These are phyloP conservation scores for Anas acuta DNA, from an alignment of 2,797 vertebrate genomes.

Conservation along the genomic window DNA sequence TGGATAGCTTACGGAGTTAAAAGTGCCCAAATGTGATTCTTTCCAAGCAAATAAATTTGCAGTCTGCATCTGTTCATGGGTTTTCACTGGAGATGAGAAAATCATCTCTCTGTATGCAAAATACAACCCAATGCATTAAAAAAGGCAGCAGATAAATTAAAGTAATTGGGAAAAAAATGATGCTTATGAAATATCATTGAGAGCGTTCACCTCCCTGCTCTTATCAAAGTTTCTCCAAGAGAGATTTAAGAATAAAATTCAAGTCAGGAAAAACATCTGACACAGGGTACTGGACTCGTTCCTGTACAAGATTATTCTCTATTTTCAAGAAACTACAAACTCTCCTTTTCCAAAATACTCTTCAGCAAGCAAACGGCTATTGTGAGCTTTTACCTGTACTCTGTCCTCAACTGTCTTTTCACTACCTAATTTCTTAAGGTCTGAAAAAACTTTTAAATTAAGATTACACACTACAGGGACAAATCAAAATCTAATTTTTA, in stretches of 20 bases:
- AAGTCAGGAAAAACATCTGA: background rate
- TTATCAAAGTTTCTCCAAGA: background rate
- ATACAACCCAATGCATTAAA: conserved; percentile 36
- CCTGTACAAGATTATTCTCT: background rate
- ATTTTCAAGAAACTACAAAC: background rate
- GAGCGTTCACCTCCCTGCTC: background rate
- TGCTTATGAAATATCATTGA: background rate
- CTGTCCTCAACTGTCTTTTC: background rate
- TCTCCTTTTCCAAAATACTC: background rate
- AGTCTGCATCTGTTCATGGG: conserved; percentile 53
- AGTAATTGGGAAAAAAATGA: conserved; percentile 13
- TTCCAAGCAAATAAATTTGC: conserved; percentile 64
- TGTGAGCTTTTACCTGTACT: background rate
- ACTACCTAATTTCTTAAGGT: background rate
- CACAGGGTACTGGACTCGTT: background rate
- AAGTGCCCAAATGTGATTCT: conserved; percentile 63
- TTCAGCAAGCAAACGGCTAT: background rate
- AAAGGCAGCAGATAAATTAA: conserved; percentile 42
- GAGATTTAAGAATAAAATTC: background rate
- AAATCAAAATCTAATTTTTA: background rate
- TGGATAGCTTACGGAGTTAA: conserved; percentile 34
- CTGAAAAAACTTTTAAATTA: background rate
- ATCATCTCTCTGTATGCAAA: conserved; percentile 57
- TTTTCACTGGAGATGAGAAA: conserved; percentile 58
- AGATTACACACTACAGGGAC: background rate